phyloP scores from a whole-genome alignment of 2,113 vertebrate species.

The Hemichromis elongatus region DNA sequence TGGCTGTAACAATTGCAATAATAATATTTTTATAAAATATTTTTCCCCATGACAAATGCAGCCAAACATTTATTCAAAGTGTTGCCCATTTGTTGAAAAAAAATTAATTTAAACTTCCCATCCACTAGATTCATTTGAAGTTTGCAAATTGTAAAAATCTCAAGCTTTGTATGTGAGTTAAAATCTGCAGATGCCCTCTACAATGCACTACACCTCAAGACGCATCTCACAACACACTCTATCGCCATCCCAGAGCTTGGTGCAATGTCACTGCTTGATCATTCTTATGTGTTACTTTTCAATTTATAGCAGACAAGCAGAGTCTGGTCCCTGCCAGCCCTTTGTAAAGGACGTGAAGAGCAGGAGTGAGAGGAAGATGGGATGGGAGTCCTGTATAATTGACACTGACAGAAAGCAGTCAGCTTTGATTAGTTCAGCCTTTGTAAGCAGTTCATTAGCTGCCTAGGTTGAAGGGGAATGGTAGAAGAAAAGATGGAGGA shows the following conservation, averaged over 20 bases:
- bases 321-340: constrained; percentile 41
- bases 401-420: constrained; percentile 78
- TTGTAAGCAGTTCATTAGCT: constrained; percentile 76
- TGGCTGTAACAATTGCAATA: not conserved
- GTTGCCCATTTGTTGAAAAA: not conserved
- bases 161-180: not conserved
- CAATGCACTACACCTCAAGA: not conserved
- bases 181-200: not conserved
- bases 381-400: constrained; percentile 68
- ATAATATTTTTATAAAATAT: not conserved
- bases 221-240: not conserved
- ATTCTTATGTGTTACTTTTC: constrained; percentile 70
- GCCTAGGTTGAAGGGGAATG: constrained; percentile 38
- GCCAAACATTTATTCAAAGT: rapidly evolving
- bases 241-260: not conserved
- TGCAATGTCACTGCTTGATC: constrained; percentile 16
- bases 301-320: constrained; percentile 66
- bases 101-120: not conserved
- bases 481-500: constrained; percentile 28
- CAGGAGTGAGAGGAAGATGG: constrained; percentile 21
- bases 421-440: constrained; percentile 77
- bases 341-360: constrained; percentile 47
- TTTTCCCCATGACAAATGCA: not conserved
- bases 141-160: not conserved
- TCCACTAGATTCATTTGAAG: not conserved